Evolutionary conservation across 64 coral and sea anemone genomes (phyloP), one percentile per base, ranked within the genome.

Genomic region (Pocillopora damicornis): DNA sequence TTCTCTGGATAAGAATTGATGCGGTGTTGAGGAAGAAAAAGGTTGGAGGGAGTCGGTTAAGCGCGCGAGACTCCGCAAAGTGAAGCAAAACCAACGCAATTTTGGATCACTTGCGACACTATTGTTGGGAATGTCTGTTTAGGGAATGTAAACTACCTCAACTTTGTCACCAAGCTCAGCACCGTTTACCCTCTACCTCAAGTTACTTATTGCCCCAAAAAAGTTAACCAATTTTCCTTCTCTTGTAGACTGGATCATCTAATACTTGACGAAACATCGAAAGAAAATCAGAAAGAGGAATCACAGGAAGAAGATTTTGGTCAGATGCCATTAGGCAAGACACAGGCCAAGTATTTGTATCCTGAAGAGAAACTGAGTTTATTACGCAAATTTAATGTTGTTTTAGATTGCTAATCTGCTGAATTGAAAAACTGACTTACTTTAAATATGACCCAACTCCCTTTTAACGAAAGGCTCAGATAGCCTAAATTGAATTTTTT

Each of bases 321-420:
- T 63, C 61, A 38, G 37, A 85, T 73, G 65, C 81, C 81, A 26
- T 72, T 85, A 65, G 65, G 23, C 37, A 85, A 73, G 15, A 68
- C 36, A 72, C 56, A 15, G 15, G 66, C 18, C 20, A 85, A 73
- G 17, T 85, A 85, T 37, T 26, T 85, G 81, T 85, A 85, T 85
- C 81, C 81, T 72, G n/a, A 25, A 72, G 71, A 15, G 4, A 45
- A 11, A 72, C 67, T 63, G 61, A 11, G 16, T 63, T 2, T 8
- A 71, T 71, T 71, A 7, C 42, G 42, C 42, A 51, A 51, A 51
- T 51, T 51, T 2, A 51, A 51, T 51, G 42, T 51, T 51, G 42
- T 51, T 51, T 51, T 2, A 51, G 42, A 51, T 51, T 4, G 42
- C 30, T 30, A 30, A 30, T 30, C 30, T 30, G 30, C 30, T 30